These are phyloP conservation scores for Mobula birostris DNA, from an alignment of 2,113 vertebrate species.

Conservation along the genomic window DNA sequence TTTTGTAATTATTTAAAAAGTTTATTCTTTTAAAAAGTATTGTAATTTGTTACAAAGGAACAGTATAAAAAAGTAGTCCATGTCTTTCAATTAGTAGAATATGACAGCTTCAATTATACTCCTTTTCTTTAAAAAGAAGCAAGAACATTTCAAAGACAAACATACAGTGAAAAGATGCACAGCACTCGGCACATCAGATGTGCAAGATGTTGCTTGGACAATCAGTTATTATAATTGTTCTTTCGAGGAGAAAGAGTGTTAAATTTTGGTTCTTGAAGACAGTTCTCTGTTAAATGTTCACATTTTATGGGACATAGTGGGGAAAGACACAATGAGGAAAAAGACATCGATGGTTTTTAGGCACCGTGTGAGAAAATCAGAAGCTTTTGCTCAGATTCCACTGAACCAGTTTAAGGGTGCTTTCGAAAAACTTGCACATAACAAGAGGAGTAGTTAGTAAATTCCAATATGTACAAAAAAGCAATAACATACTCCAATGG, in stretches of 20 bases:
- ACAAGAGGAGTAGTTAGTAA: neutral
- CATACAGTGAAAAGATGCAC: neutral
- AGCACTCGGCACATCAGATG: neutral
- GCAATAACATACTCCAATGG: neutral
- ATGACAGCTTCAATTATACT: slow-evolving; percentile 8
- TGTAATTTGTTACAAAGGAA: slow-evolving; percentile 5
- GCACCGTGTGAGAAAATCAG: neutral
- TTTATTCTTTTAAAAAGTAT: slow-evolving; percentile 30
- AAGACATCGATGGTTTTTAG: too few relatives aligned
- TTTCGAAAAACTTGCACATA: neutral
- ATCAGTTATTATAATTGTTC: neutral
- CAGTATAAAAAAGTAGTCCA: slow-evolving; percentile 33
- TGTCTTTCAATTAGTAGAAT: neutral
- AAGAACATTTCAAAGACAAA: neutral
- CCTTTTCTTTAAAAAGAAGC: neutral
- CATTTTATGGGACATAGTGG: slow-evolving; percentile 2
- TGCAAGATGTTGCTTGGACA: neutral
- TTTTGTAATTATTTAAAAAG: neutral
- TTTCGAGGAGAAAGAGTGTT: neutral
- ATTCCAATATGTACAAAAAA: slow-evolving; percentile 5
- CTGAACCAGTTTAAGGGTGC: neutral
- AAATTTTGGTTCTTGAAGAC: neutral
- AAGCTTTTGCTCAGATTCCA: neutral
- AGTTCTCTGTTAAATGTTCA: neutral
- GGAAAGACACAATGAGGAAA: neutral